phyloP scores from a whole-genome alignment of 1,140 invertebrate species.

The Chlorops oryzae region DNA sequence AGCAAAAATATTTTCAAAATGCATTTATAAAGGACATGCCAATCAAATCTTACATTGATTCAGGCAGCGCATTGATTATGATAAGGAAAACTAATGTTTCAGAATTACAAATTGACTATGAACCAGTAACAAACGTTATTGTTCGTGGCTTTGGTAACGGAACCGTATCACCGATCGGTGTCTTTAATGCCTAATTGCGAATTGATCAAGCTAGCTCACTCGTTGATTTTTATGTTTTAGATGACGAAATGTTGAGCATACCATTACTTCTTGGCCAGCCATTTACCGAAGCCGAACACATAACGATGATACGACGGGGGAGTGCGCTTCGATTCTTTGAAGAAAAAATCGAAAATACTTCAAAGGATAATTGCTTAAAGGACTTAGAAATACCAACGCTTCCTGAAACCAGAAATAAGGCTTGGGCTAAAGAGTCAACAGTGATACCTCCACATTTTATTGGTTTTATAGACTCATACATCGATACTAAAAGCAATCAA shows the following conservation, averaged over 20 bases:
- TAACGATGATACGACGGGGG: neutral
- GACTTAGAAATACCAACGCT: neutral
- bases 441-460: constrained; percentile 2
- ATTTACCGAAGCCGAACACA: constrained; percentile 4
- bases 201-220: neutral
- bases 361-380: neutral
- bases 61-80: too few relatives aligned
- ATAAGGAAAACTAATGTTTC: too few relatives aligned
- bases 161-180: too few relatives aligned
- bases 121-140: too few relatives aligned
- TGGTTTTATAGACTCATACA: too few relatives aligned
- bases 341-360: neutral
- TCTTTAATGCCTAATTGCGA: neutral
- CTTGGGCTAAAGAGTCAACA: constrained; percentile 1
- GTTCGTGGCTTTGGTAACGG: too few relatives aligned
- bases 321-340: constrained; percentile 1
- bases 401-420: neutral
- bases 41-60: neutral
- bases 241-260: neutral
- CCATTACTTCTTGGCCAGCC: constrained; percentile 2
- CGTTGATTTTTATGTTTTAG: neutral
- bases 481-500: too few relatives aligned
- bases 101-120: too few relatives aligned
- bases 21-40: neutral
- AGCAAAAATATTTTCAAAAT: constrained; percentile 1